Conservation (phyloP, 2,797 vertebrate species). For the Chaetodon trifasciatus region DNA sequence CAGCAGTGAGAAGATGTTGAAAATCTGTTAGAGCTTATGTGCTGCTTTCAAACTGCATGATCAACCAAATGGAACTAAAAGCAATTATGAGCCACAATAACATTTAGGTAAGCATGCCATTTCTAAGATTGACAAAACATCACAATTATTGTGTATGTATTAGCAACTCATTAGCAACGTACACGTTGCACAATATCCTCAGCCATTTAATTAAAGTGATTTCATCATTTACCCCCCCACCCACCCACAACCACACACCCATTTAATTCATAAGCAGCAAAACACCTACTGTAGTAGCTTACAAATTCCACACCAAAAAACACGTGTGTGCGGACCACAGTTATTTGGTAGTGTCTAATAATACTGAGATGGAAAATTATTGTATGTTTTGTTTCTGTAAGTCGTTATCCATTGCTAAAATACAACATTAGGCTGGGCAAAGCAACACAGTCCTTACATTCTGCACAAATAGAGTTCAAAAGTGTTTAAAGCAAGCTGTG, state of each 20-base stretch:
- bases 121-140: slow-evolving; percentile 92
- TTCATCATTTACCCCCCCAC: slow-evolving; percentile 33
- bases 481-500: not conserved
- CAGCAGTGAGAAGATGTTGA: slow-evolving; percentile 38
- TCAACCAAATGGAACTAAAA: slow-evolving; percentile 93
- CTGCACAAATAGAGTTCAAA: not conserved
- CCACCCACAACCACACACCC: not conserved
- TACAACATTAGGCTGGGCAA: not conserved
- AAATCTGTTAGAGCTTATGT: slow-evolving; percentile 48
- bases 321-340: not conserved
- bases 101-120: slow-evolving; percentile 90
- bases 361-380: not conserved
- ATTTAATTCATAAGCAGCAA: slow-evolving; percentile 29
- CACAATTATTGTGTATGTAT: slow-evolving; percentile 63
- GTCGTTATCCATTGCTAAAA: slow-evolving; percentile 5
- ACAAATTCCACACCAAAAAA: slow-evolving; percentile 12
- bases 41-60: slow-evolving; percentile 88
- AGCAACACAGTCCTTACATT: not conserved
- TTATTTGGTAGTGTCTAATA: not conserved
- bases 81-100: slow-evolving; percentile 93
- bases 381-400: slow-evolving; percentile 18
- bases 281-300: slow-evolving; percentile 18
- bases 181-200: slow-evolving; percentile 50
- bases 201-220: slow-evolving; percentile 61
- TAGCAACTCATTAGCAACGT: slow-evolving; percentile 67